Percentiles rank a stretch among this genome's conserved stretches.
Conservation (phyloP, 2,797 vertebrate genomes). For the Sebastes goodei region DNA sequence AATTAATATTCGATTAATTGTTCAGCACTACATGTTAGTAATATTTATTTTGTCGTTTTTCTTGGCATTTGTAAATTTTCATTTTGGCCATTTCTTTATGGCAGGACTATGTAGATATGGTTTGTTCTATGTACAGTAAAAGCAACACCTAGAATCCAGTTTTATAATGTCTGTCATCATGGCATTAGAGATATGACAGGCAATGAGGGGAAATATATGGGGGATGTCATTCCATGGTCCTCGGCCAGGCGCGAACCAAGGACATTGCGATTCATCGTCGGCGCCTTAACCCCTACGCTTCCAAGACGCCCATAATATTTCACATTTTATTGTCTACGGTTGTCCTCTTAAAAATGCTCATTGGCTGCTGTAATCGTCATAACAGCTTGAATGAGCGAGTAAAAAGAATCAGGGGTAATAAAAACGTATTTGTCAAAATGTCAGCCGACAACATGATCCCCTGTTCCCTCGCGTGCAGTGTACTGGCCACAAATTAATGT, state of each 20-base stretch:
- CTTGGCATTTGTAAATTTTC: not conserved
- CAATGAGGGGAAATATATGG: not conserved
- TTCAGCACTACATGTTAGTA: not conserved
- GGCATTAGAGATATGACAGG: not conserved
- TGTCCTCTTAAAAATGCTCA: not conserved
- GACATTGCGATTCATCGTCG: not conserved
- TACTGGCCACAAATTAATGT: conserved; percentile 37
- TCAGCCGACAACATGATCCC: not conserved
- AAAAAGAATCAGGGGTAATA: not conserved
- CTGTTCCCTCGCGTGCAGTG: not conserved
- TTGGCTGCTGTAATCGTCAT: not conserved
- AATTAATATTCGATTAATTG: no score
- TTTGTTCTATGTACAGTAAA: not conserved
- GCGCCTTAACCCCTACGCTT: not conserved
- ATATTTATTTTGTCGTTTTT: not conserved
- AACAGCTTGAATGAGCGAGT: not conserved
- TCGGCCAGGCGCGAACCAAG: not conserved
- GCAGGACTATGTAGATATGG: not conserved
- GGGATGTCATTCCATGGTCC: not conserved
- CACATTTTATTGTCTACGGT: not conserved
- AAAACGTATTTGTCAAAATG: conserved; percentile 17
- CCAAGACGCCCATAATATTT: not conserved
- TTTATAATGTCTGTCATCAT: not conserved
- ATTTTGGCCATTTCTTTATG: not conserved
- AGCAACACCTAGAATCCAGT: not conserved